Conservation (phyloP, 53 echinoderm and acorn worm genomes). For the Holothuria leucospilota region DNA sequence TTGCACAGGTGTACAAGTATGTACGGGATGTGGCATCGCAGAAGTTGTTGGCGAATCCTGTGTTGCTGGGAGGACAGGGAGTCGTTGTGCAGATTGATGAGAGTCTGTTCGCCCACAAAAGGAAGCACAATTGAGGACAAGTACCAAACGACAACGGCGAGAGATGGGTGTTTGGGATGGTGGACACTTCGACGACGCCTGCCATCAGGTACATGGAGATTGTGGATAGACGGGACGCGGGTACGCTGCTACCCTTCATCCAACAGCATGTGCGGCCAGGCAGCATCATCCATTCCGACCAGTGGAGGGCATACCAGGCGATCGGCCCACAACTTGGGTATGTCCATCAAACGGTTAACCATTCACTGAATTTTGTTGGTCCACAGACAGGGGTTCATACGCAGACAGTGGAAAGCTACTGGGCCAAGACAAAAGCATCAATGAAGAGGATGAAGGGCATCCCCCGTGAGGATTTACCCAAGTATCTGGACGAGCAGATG, state of each 20-base stretch:
- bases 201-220: constrained; percentile 2
- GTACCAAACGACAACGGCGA: constrained; percentile 3
- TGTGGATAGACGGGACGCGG: background rate
- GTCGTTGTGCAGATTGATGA: background rate
- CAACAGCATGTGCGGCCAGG: background rate
- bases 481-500: too few species aligned
- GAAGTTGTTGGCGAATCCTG: background rate
- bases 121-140: background rate
- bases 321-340: too few species aligned
- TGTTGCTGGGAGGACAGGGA: constrained; percentile 1
- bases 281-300: constrained; percentile 16
- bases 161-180: constrained; percentile 11
- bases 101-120: too few species aligned
- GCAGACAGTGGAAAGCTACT: background rate
- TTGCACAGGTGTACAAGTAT: background rate
- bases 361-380: constrained; percentile 23
- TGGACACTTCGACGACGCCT: background rate
- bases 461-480: too few species aligned
- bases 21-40: background rate
- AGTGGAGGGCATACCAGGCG: background rate
- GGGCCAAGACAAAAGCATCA: too few species aligned
- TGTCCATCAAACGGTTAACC: too few species aligned
- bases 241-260: constrained; percentile 15
- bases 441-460: too few species aligned
- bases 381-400: constrained; percentile 1